A percentile compares a stretch with the other conserved stretches of the same genome.
phyloP scores from a whole-genome alignment of 2,888 invertebrate genomes.

The Callyntrura guangdongensis region DNA sequence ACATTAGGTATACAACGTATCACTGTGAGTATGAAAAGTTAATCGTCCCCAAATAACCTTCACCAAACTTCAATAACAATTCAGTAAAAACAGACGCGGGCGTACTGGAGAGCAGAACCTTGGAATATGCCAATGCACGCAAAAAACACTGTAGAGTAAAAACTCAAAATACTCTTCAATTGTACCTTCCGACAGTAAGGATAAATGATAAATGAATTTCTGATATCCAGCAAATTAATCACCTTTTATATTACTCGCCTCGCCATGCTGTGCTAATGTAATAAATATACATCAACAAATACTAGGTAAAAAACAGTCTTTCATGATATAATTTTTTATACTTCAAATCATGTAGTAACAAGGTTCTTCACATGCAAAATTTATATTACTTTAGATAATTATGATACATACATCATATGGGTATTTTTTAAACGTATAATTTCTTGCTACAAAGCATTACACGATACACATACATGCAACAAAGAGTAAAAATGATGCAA shows the following conservation, averaged over 20 bases:
- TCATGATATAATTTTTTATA: too few relatives aligned
- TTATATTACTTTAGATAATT: too few relatives aligned
- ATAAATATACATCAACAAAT: too few relatives aligned
- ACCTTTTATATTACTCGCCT: background rate
- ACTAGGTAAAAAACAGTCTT: too few relatives aligned
- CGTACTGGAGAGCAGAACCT: background rate
- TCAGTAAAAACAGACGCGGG: background rate
- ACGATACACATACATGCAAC: too few relatives aligned
- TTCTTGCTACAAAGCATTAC: too few relatives aligned
- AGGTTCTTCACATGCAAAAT: too few relatives aligned
- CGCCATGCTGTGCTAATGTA: too few relatives aligned
- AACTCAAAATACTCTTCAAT: background rate
- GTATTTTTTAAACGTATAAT: too few relatives aligned
- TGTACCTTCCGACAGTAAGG: background rate
- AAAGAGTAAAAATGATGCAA: too few relatives aligned
- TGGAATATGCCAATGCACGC: background rate
- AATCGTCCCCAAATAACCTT: slow-evolving; percentile 48
- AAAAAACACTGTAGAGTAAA: background rate
- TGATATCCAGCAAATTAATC: background rate
- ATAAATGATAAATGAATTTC: background rate
- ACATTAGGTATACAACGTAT: background rate
- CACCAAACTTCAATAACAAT: slow-evolving; percentile 40
- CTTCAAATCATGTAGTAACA: too few relatives aligned
- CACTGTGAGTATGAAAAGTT: background rate
- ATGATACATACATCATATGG: too few relatives aligned